Evolutionary conservation across 2,113 vertebrate species (phyloP).

Genomic region (Ivindomyrus marchei): DNA sequence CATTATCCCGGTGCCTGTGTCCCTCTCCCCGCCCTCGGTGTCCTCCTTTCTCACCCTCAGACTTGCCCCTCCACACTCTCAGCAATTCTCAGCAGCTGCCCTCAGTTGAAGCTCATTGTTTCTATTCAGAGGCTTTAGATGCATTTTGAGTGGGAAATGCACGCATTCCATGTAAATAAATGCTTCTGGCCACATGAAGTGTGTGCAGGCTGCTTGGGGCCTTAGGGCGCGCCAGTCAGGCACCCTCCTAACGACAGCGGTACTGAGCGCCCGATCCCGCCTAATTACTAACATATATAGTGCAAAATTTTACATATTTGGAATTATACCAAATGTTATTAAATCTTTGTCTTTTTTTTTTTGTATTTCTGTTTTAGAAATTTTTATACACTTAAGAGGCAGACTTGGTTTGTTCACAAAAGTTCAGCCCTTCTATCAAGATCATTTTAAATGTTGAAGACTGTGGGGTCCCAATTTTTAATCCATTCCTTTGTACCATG

Average conservation of each 20-base stretch:
- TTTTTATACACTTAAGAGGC: conserved; percentile 34
- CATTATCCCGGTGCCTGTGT: not conserved
- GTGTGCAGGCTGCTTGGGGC: not conserved
- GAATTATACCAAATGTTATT: conserved; percentile 38
- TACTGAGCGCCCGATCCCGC: not conserved
- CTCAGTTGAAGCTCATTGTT: not conserved
- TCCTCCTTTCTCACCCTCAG: not conserved
- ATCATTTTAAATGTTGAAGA: conserved; percentile 22
- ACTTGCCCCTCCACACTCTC: not conserved
- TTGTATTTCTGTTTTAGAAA: conserved; percentile 28
- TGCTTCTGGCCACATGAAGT: not conserved
- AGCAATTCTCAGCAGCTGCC: not conserved
- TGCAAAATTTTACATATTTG: not conserved
- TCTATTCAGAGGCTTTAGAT: not conserved
- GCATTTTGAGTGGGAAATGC: not conserved
- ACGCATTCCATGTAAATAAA: not conserved
- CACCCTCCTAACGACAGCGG: not conserved
- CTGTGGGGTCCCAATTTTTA: not conserved
- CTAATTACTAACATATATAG: not conserved
- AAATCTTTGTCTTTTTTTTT: not conserved
- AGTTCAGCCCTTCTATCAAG: not conserved
- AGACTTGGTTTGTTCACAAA: conserved; percentile 7
- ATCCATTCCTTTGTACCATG: not conserved
- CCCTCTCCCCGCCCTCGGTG: not conserved
- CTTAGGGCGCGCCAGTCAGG: not conserved